Percentiles rank a stretch among this genome's conserved stretches.
Conservation (phyloP, 2,888 invertebrate species). For the Heliconius sara region DNA sequence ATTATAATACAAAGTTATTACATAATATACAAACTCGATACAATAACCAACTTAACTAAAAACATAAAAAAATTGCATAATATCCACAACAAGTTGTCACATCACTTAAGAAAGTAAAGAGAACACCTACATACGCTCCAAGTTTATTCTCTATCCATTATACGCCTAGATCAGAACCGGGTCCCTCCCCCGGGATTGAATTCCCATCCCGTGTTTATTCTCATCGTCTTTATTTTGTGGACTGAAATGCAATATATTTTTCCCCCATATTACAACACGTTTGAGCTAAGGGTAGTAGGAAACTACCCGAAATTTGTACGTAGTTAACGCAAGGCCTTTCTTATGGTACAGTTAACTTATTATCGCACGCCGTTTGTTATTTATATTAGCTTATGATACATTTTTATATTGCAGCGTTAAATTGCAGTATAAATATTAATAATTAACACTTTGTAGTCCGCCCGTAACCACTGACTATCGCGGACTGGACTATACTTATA, state of each 20-base stretch:
- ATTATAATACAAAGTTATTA: too few species aligned
- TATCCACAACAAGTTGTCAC: slow-evolving; percentile 34
- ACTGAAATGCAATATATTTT: slow-evolving; percentile 47
- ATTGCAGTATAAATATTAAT: neutral
- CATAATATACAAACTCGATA: neutral
- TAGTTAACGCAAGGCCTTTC: slow-evolving; percentile 3
- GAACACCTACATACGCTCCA: slow-evolving; percentile 36
- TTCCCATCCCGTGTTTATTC: slow-evolving; percentile 51
- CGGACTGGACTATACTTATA: too few species aligned
- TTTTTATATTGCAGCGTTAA: too few species aligned
- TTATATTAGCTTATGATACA: neutral
- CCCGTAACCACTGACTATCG: too few species aligned
- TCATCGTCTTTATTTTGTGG: slow-evolving; percentile 49
- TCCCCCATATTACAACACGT: slow-evolving; percentile 36
- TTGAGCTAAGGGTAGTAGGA: slow-evolving; percentile 24
- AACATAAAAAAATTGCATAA: slow-evolving; percentile 31
- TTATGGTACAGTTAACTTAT: slow-evolving; percentile 15
- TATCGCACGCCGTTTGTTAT: slow-evolving; percentile 3
- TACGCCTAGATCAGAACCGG: slow-evolving; percentile 47
- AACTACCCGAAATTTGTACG: slow-evolving; percentile 23
- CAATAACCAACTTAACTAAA: neutral
- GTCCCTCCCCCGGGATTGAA: slow-evolving; percentile 57
- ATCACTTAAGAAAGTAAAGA: slow-evolving; percentile 12
- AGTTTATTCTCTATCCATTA: slow-evolving; percentile 47
- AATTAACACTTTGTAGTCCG: too few species aligned